Evolutionary conservation across 2,797 vertebrate genomes (phyloP).

Genomic region (Acipenser oxyrinchus): DNA sequence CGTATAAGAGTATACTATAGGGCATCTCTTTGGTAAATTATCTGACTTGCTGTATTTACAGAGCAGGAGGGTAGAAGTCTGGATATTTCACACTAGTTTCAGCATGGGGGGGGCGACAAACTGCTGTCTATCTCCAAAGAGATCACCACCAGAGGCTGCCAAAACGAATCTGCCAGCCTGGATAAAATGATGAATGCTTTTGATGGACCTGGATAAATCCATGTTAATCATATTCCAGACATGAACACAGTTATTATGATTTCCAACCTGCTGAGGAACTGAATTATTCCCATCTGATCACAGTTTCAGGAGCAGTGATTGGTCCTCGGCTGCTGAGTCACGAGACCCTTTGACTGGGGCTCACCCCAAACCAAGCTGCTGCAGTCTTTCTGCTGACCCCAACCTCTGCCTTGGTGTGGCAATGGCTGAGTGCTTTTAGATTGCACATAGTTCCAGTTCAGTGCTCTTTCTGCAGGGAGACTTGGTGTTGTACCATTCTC

Average conservation of each 20-base stretch:
- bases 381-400: no score
- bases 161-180: conserved; percentile 26
- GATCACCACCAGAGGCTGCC: conserved; percentile 25
- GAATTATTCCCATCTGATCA: conserved; percentile 23
- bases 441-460: not conserved
- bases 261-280: conserved; percentile 12
- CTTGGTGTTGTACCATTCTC: conserved; percentile 5
- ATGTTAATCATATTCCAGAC: conserved; percentile 34
- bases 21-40: no score
- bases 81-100: conserved; percentile 21
- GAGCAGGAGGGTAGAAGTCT: conserved; percentile 24
- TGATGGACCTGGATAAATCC: no score
- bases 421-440: no score
- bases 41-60: not conserved
- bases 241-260: conserved; percentile 20
- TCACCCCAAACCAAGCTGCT: no score
- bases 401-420: no score
- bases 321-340: no score
- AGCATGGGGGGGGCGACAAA: conserved; percentile 10
- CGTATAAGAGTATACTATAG: no score
- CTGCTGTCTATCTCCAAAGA: conserved; percentile 26
- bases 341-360: no score
- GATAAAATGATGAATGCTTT: conserved; percentile 41
- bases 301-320: no score
- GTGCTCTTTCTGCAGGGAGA: no score